These are phyloP conservation scores for Notechis scutatus DNA, from an alignment of 2,113 vertebrate species.

Conservation along the genomic window DNA sequence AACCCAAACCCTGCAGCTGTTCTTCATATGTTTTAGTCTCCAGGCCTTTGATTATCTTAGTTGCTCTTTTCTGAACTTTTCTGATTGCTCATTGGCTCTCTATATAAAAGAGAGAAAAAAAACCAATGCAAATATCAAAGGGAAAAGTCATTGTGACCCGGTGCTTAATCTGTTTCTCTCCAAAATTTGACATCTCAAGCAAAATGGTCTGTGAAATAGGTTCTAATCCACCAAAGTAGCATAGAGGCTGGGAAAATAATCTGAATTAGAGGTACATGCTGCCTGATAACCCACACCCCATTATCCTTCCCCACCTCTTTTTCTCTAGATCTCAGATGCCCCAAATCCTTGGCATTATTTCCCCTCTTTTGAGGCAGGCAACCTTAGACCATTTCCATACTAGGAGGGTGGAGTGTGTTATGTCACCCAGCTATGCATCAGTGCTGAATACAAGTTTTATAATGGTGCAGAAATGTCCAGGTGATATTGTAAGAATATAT, in stretches of 20 bases:
- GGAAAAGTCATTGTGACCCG: background rate
- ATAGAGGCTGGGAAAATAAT: background rate
- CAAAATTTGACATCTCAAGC: background rate
- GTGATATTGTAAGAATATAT: background rate
- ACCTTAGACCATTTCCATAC: background rate
- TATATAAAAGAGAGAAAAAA: background rate
- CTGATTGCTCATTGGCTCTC: background rate
- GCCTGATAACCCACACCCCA: background rate
- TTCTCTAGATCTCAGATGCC: background rate
- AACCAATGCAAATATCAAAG: background rate
- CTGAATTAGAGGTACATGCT: background rate
- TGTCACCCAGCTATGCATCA: background rate
- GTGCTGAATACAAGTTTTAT: background rate
- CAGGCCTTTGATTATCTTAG: too few species aligned
- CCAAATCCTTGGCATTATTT: background rate
- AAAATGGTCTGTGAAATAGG: background rate
- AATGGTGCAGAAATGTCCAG: background rate
- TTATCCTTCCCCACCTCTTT: background rate
- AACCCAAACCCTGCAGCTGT: too few species aligned
- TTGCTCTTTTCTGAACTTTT: too few species aligned
- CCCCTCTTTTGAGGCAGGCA: background rate
- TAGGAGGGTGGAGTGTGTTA: background rate
- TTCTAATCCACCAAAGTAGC: background rate
- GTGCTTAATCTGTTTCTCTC: background rate
- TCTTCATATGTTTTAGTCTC: too few species aligned